Conservation (phyloP, 2,888 invertebrate genomes). For the Scelioninae gen. 1 region DNA sequence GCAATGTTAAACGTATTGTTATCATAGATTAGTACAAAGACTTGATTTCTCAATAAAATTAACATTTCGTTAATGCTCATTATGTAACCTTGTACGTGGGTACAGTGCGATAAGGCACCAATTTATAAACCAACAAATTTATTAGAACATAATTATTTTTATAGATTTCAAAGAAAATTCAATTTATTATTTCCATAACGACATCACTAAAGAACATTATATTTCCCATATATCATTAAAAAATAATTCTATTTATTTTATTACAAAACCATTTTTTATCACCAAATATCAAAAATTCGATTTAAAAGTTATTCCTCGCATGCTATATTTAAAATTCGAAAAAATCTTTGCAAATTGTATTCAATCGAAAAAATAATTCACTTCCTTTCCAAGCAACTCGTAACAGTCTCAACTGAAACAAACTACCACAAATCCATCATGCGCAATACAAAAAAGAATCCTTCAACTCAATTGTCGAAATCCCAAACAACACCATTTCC, state of each 20-base stretch:
- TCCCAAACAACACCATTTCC: conserved; percentile 54
- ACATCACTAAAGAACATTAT: neutral
- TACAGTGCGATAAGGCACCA: neutral
- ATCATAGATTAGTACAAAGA: conserved; percentile 32
- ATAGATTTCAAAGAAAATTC: neutral
- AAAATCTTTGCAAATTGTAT: conserved; percentile 10
- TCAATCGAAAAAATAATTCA: conserved; percentile 18
- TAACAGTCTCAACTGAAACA: conserved; percentile 7
- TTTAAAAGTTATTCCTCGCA: neutral
- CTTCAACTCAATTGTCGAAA: conserved; percentile 56
- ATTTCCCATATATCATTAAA: too few relatives aligned
- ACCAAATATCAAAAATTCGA: neutral
- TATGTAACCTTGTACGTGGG: conserved; percentile 12
- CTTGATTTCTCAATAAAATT: conserved; percentile 33
- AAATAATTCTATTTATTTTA: too few relatives aligned
- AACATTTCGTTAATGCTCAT: conserved; percentile 14
- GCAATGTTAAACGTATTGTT: conserved; percentile 33
- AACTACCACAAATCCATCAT: conserved; percentile 37
- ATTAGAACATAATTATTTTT: neutral
- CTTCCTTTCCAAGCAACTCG: conserved; percentile 1
- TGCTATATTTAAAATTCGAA: neutral
- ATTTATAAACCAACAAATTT: neutral
- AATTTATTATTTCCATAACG: neutral
- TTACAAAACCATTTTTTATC: neutral
- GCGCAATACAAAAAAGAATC: conserved; percentile 20